Conservation (phyloP, 2,888 invertebrate genomes). For the Brachylomia viminalis region DNA sequence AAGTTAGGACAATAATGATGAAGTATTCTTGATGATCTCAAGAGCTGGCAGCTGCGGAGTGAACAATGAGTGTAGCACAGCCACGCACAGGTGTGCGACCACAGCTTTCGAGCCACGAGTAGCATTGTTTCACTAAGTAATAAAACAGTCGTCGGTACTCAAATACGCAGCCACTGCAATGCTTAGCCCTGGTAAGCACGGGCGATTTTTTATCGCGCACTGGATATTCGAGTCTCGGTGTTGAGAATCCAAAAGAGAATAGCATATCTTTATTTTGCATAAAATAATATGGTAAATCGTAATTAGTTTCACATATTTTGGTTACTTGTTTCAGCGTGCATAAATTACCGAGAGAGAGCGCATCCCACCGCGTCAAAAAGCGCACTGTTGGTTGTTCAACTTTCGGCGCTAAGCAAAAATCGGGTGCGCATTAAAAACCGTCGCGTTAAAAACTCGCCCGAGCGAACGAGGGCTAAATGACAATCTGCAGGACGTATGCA, state of each 20-base stretch:
- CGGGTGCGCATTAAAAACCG: background rate
- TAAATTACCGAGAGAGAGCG: background rate
- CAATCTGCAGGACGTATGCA: conserved; percentile 40
- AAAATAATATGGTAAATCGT: too few species aligned
- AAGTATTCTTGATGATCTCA: conserved; percentile 39
- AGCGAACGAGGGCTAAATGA: background rate
- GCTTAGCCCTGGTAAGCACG: background rate
- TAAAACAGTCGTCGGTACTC: conserved; percentile 25
- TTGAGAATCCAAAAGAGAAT: background rate
- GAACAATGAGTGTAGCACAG: conserved; percentile 44
- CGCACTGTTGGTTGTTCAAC: background rate
- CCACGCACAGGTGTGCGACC: conserved; percentile 43
- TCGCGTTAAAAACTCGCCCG: background rate
- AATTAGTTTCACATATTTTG: too few species aligned
- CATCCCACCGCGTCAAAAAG: background rate
- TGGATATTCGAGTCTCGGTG: background rate
- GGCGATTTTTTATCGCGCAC: background rate
- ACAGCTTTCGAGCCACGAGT: conserved; percentile 26
- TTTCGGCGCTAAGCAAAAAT: background rate
- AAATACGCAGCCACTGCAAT: conserved; percentile 29
- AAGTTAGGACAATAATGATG: conserved; percentile 44
- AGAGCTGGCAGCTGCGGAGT: conserved; percentile 48
- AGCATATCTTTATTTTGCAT: too few species aligned
- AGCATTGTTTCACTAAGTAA: conserved; percentile 53
- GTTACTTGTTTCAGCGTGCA: too few species aligned